A percentile compares a stretch with the other conserved stretches of the same genome.
These are phyloP conservation scores for Danaus chrysippus DNA, from an alignment of 2,888 invertebrate genomes.

Conservation along the genomic window DNA sequence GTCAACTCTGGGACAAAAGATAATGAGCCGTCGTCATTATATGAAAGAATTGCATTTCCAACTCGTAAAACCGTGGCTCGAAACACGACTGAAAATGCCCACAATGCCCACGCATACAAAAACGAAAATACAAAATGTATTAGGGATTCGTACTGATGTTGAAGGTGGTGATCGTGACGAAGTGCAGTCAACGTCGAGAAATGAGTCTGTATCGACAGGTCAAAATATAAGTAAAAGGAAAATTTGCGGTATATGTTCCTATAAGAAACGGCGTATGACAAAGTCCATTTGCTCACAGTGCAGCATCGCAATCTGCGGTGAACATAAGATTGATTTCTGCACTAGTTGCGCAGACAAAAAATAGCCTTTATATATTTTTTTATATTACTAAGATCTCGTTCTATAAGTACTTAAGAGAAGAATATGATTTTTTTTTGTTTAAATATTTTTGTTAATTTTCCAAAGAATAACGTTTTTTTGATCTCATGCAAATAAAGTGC, in stretches of 20 bases:
- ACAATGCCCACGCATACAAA: constrained; percentile 28
- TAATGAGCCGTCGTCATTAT: constrained; percentile 1
- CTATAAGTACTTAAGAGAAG: too few species aligned
- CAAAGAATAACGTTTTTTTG: too few species aligned
- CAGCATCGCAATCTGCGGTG: constrained; percentile 7
- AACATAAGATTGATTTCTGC: constrained; percentile 8
- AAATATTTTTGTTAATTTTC: too few species aligned
- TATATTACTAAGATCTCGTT: too few species aligned
- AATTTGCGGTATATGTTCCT: constrained; percentile 3
- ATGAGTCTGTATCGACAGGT: too few species aligned
- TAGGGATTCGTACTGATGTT: neutral
- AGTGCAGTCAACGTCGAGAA: too few species aligned
- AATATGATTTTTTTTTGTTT: too few species aligned
- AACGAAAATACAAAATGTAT: constrained; percentile 10
- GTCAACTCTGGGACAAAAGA: constrained; percentile 1
- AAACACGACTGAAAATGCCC: constrained; percentile 27
- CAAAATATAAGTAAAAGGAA: constrained; percentile 2
- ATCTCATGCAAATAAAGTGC: too few species aligned
- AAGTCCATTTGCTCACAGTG: neutral
- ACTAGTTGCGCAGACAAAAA: neutral
- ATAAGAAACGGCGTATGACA: constrained; percentile 7
- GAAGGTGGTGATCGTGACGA: too few species aligned
- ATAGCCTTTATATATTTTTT: too few species aligned
- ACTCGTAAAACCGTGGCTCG: constrained; percentile 31
- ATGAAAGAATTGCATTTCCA: constrained; percentile 15